Evolutionary conservation across 1,140 invertebrate species (phyloP).

Genomic region (Dreissena rostriformis): DNA sequence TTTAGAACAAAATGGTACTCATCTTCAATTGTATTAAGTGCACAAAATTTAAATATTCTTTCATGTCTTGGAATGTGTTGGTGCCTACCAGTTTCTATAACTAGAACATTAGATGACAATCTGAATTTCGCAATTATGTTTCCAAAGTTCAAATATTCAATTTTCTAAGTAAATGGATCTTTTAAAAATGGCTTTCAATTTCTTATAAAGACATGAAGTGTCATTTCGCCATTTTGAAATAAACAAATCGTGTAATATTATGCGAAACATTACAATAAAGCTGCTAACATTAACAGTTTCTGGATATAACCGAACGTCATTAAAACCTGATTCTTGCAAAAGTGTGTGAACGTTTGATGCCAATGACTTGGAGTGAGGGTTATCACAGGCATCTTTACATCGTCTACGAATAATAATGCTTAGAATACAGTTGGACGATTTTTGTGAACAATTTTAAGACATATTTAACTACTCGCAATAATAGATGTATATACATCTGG

Average conservation of each 20-base stretch:
- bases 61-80: background rate
- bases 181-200: background rate
- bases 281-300: background rate
- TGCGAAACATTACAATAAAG: background rate
- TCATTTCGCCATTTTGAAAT: conserved; percentile 3
- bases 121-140: background rate
- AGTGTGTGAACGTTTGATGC: background rate
- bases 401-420: background rate
- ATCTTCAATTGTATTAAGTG: background rate
- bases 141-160: background rate
- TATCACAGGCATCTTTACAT: background rate
- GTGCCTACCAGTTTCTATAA: no score
- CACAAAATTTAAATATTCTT: background rate
- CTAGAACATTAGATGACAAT: background rate
- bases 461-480: background rate
- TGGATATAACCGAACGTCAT: conserved; percentile 2
- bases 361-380: background rate
- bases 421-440: background rate
- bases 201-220: background rate
- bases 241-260: background rate
- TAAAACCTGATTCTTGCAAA: background rate
- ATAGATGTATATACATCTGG: background rate
- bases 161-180: no score
- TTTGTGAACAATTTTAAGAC: background rate
- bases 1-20: background rate